A percentile compares a stretch with the other conserved stretches of the same genome.
phyloP scores from a whole-genome alignment of 2,113 vertebrate genomes.

The Otus sunia region DNA sequence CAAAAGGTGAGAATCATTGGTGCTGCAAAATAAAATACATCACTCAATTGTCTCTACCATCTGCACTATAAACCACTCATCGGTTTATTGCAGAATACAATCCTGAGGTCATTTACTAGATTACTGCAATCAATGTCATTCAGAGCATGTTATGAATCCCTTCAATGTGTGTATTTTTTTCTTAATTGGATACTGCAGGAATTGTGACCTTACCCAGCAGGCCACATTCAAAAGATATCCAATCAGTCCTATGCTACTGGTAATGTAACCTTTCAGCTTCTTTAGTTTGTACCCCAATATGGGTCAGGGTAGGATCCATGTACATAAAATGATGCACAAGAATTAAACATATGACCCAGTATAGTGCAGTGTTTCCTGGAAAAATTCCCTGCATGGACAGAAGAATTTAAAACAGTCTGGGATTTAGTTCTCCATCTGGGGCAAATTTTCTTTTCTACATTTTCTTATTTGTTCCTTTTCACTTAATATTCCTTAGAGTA shows the following conservation, averaged over 20 bases:
- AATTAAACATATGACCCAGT: background rate
- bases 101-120: constrained; percentile 73
- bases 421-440: background rate
- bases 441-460: background rate
- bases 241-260: constrained; percentile 47
- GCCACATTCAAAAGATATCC: constrained; percentile 59
- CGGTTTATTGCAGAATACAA: constrained; percentile 75
- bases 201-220: constrained; percentile 72
- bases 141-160: constrained; percentile 71
- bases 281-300: constrained; percentile 17
- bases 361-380: background rate
- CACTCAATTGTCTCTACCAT: constrained; percentile 65
- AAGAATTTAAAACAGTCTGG: background rate
- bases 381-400: background rate
- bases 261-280: constrained; percentile 35
- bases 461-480: background rate
- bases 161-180: constrained; percentile 77
- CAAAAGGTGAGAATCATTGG: constrained; percentile 75
- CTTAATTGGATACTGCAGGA: constrained; percentile 77
- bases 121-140: constrained; percentile 76
- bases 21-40: constrained; percentile 73
- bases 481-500: background rate
- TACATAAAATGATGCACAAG: background rate
- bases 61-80: constrained; percentile 67
- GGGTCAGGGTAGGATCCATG: background rate